These are phyloP conservation scores for Toxotes lorentzi DNA, from an alignment of 2,797 vertebrate genomes.

Conservation along the genomic window DNA sequence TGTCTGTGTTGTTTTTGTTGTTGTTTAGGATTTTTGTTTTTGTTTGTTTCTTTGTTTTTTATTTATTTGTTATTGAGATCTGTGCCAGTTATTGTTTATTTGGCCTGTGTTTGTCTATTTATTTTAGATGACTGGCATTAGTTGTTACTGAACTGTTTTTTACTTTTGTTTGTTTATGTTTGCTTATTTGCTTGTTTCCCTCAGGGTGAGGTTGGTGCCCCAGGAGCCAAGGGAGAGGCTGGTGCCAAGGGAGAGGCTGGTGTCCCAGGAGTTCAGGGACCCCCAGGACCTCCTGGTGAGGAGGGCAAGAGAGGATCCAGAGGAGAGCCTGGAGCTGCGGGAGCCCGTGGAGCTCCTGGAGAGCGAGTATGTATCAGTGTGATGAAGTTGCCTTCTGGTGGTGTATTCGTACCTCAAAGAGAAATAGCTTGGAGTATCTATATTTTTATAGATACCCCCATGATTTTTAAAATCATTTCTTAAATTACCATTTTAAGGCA, in stretches of 20 bases:
- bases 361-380: conserved; percentile 93
- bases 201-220: conserved; percentile 93
- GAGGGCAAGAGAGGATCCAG: conserved; percentile 97
- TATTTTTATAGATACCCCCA: too few species aligned
- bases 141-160: not conserved
- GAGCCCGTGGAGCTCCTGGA: conserved; percentile 90
- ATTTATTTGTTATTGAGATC: not conserved
- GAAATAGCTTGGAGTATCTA: not conserved
- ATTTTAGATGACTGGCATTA: not conserved
- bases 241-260: conserved; percentile 95
- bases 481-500: not conserved
- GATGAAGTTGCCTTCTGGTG: too few species aligned
- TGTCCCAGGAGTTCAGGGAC: conserved; percentile 89
- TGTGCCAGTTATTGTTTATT: not conserved
- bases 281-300: conserved; percentile 92
- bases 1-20: not conserved
- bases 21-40: not conserved
- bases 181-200: conserved; percentile 38
- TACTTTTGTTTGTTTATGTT: conserved; percentile 19
- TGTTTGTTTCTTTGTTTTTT: not conserved
- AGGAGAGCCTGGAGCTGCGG: conserved; percentile 91
- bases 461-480: not conserved
- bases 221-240: conserved; percentile 92
- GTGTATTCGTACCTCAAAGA: too few species aligned
- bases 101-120: not conserved